These are phyloP conservation scores for Cryptocheilus praepositus DNA, from an alignment of 2,888 invertebrate genomes.

Conservation along the genomic window DNA sequence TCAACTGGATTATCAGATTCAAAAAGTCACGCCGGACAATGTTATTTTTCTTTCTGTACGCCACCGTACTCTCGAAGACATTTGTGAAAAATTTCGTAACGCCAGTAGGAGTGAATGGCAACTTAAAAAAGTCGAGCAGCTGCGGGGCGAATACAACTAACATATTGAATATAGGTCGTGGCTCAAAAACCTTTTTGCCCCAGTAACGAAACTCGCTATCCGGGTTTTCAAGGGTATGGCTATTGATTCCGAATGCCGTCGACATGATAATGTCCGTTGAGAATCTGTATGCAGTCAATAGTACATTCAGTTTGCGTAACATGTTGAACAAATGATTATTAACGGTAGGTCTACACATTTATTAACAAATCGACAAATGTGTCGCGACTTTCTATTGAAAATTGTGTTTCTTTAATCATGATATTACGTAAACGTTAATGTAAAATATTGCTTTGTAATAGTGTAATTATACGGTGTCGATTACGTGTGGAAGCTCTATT, in stretches of 20 bases:
- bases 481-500: no score
- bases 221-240: slow-evolving; percentile 59
- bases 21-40: slow-evolving; percentile 70
- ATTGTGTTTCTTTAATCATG: no score
- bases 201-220: slow-evolving; percentile 62
- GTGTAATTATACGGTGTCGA: no score
- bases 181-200: slow-evolving; percentile 58
- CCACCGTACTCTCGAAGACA: slow-evolving; percentile 66
- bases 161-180: slow-evolving; percentile 39
- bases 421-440: no score
- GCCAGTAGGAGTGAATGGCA: slow-evolving; percentile 53
- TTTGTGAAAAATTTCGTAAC: slow-evolving; percentile 67
- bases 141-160: slow-evolving; percentile 56
- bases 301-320: no score
- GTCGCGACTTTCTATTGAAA: no score
- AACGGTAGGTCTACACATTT: no score
- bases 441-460: no score
- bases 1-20: slow-evolving; percentile 69
- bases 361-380: no score
- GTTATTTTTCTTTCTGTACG: slow-evolving; percentile 61
- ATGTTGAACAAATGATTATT: no score
- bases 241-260: slow-evolving; percentile 64
- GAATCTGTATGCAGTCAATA: slow-evolving; percentile 41
- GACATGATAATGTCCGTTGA: slow-evolving; percentile 64
- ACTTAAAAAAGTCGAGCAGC: slow-evolving; percentile 53